phyloP scores from a whole-genome alignment of 2,888 invertebrate genomes.

The Nephrotoma appendiculata region DNA sequence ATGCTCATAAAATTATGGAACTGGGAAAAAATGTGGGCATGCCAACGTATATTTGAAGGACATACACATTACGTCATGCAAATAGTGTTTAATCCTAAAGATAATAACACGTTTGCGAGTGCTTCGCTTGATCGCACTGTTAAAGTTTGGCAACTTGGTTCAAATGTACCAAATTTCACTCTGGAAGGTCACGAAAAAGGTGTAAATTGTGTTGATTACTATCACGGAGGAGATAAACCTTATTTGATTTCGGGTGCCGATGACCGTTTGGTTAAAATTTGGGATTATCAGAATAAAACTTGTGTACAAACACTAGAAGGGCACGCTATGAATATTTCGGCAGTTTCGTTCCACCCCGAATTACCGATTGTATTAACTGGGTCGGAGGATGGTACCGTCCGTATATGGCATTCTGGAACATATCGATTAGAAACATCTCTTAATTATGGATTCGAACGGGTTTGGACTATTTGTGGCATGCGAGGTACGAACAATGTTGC shows the following conservation, averaged over 20 bases:
- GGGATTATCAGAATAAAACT: slow-evolving; percentile 99
- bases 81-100: slow-evolving; percentile 97
- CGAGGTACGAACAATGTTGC: slow-evolving; percentile 94
- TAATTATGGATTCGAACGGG: slow-evolving; percentile 95
- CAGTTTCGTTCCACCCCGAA: slow-evolving; percentile 96
- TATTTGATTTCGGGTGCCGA: slow-evolving; percentile 98
- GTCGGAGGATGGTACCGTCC: slow-evolving; percentile 94
- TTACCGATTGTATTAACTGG: slow-evolving; percentile 93
- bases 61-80: slow-evolving; percentile 99
- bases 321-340: slow-evolving; percentile 91
- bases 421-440: slow-evolving; percentile 91
- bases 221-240: slow-evolving; percentile 97
- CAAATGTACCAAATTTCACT: slow-evolving; percentile 94
- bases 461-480: slow-evolving; percentile 91
- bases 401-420: slow-evolving; percentile 98
- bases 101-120: slow-evolving; percentile 98
- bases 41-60: slow-evolving; percentile 97
- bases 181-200: slow-evolving; percentile 97
- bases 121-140: slow-evolving; percentile 97
- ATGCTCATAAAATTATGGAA: slow-evolving; percentile 99
- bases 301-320: slow-evolving; percentile 97
- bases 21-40: slow-evolving; percentile 97
- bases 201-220: slow-evolving; percentile 98
- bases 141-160: slow-evolving; percentile 98
- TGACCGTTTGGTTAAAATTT: slow-evolving; percentile 93